Base-by-base conservation (phyloP, 2,888 invertebrate species). In the Volucella inanis region DNA sequence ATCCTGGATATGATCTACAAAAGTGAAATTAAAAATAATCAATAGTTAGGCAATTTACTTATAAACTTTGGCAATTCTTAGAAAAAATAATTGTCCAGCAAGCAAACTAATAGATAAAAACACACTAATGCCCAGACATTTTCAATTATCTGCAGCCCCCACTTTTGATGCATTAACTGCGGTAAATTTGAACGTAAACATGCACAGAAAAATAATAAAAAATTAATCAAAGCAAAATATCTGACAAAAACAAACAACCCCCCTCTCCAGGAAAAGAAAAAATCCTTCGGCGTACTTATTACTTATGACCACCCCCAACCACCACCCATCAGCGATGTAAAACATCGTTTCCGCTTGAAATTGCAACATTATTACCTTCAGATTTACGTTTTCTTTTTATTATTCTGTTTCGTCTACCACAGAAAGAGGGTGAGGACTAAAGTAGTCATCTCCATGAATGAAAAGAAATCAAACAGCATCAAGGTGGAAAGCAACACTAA, bases 221-320 rank as follows among this genome's bases (percentile, higher is more conserved):
- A 87, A 87, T 87, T 87, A 87, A 87, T 87, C 87, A 87, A 76
- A 87, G 87, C 77, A 78, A 80, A 87, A 68, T 67, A 57, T 88
- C 87, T 87, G 82, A 86, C 85, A 87, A 87, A 88, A 87, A 85
- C 87, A 88, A 88, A 87, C 87, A 87, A 68, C 52, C 55, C 76
- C 71, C 82, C 83, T 79, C 71, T 50, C 12, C 39, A 31, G 15
- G 65, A 80, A 70, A 81, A 82, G 81, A 86, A 74, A 80, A 84
- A 87, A 85, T 80, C 31, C 31, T 31, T 2, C 31, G 4, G 31
- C 6, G 6, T 31, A 75, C 87, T 85, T 85, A 87, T 87, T 88
- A 88, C 86, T 87, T 87, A 85, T 85, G 78, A 80, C 86, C 67
- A 68, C 49, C 65, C 62, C 49, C 38, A 49, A 15, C 49, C 18